Evolutionary conservation across 2,113 vertebrate species (phyloP).

Genomic region (Dasyurus viverrinus): DNA sequence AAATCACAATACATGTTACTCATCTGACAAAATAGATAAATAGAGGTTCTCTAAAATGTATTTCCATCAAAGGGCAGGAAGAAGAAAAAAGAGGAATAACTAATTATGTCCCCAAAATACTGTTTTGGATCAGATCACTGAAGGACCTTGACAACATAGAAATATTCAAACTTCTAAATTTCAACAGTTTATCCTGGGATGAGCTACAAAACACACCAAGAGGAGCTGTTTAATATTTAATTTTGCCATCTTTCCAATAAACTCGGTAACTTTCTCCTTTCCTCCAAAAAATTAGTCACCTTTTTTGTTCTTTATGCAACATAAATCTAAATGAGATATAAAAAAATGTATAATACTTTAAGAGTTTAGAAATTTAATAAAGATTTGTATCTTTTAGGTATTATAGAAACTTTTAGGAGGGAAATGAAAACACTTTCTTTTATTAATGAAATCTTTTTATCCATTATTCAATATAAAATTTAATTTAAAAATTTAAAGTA

Average conservation of each 20-base stretch:
- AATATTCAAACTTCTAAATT: background rate
- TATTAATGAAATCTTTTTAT: conserved; percentile 41
- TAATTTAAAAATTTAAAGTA: conserved; percentile 40
- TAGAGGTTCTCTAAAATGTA: background rate
- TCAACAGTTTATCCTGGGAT: background rate
- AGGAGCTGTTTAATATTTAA: background rate
- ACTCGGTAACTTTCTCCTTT: background rate
- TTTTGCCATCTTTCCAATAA: background rate
- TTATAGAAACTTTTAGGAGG: conserved; percentile 35
- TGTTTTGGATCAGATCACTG: background rate
- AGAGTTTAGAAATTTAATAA: background rate
- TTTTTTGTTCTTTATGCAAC: background rate
- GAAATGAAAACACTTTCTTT: conserved; percentile 21
- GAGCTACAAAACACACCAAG: background rate
- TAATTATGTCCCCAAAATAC: background rate
- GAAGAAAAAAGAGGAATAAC: background rate
- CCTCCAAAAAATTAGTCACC: background rate
- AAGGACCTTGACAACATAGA: background rate
- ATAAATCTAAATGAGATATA: background rate
- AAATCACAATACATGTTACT: background rate
- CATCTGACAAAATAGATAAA: background rate
- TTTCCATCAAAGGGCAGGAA: background rate
- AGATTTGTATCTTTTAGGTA: background rate
- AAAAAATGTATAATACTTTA: background rate
- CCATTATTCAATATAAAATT: conserved; percentile 43